Conservation (phyloP, 2,888 invertebrate genomes). For the Mamestra brassicae region DNA sequence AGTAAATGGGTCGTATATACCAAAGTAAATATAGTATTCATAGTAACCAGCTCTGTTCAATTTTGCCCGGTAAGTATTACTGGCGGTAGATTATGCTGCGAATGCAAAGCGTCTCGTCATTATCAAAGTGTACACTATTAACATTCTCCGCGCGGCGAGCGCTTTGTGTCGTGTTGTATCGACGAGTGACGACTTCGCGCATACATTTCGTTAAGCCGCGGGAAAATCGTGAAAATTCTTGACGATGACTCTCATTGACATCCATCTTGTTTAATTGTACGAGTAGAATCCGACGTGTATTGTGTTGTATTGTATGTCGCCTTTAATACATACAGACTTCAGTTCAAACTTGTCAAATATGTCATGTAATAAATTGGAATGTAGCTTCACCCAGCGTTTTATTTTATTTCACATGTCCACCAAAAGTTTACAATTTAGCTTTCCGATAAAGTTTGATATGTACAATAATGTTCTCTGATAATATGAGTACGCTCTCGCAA, state of each 20-base stretch:
- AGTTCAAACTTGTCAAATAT: not conserved
- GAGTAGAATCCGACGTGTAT: not conserved
- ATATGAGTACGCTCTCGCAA: not conserved
- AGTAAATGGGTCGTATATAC: too few relatives aligned
- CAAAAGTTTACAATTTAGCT: not conserved
- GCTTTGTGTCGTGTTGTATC: not conserved
- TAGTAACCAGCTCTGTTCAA: too few relatives aligned
- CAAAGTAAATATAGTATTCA: too few relatives aligned
- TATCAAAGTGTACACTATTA: not conserved
- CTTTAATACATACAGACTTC: too few relatives aligned
- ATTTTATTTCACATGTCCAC: not conserved
- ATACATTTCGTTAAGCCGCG: not conserved
- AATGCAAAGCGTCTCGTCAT: not conserved
- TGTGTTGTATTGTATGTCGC: not conserved
- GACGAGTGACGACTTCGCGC: not conserved
- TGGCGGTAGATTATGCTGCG: not conserved
- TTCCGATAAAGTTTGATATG: conserved; percentile 1
- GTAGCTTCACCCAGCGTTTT: not conserved
- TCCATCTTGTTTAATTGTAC: not conserved
- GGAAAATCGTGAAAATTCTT: not conserved
- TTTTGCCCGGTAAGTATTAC: not conserved
- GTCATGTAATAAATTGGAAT: not conserved
- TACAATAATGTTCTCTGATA: conserved; percentile 9
- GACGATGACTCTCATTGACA: not conserved
- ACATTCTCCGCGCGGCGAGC: not conserved